These are phyloP conservation scores for Elgaria multicarinata DNA, from an alignment of 2,113 vertebrate genomes.

Conservation along the genomic window DNA sequence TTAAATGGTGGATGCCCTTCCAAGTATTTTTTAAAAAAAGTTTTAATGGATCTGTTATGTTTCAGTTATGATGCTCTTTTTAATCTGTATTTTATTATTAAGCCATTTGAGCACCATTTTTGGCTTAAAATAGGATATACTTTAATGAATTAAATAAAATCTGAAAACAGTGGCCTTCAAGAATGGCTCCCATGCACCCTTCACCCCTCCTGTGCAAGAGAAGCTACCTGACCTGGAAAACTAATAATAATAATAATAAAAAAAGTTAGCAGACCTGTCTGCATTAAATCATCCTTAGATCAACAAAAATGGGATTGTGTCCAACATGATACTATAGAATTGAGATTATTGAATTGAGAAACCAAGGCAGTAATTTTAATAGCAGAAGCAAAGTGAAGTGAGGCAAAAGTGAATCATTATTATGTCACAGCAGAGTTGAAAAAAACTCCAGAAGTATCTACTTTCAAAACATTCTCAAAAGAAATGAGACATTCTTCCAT, in stretches of 20 bases:
- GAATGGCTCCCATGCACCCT: background rate
- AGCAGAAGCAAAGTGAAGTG: background rate
- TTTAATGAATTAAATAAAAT: no score
- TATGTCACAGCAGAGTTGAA: background rate
- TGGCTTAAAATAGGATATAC: background rate
- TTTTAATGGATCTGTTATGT: no score
- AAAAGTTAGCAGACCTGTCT: background rate
- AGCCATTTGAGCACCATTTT: no score
- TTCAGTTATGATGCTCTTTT: no score
- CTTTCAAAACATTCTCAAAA: constrained; percentile 6
- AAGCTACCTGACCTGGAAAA: background rate
- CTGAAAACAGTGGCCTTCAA: background rate
- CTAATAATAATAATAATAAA: no score
- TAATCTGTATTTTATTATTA: no score
- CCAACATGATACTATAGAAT: background rate
- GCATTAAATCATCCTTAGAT: background rate
- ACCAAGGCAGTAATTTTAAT: background rate
- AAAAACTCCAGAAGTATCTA: background rate
- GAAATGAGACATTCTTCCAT: background rate
- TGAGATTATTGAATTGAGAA: background rate
- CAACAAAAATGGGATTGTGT: background rate
- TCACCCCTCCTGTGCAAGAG: background rate
- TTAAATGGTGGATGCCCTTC: no score
- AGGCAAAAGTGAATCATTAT: background rate
- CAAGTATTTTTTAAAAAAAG: no score